Percentiles rank a stretch among this genome's conserved stretches.
phyloP scores from a whole-genome alignment of 1,140 invertebrate genomes.

The Hirudo medicinalis region DNA sequence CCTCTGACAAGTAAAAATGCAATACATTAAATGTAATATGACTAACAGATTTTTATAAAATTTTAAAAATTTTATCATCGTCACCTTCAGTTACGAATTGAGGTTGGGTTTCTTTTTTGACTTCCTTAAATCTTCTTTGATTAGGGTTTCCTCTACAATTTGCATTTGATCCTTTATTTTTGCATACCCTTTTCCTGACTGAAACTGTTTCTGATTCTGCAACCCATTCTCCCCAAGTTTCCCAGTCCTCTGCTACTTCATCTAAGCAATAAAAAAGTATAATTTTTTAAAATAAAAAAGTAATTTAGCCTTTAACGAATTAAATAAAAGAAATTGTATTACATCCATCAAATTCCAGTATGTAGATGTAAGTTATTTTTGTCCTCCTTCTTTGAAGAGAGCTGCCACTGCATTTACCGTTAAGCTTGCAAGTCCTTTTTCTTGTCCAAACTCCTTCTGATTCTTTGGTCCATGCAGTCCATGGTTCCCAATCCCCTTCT shows the following conservation, averaged over 20 bases:
- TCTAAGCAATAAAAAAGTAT: neutral
- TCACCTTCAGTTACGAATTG: neutral
- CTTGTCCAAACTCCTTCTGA: neutral
- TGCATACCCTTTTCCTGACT: neutral
- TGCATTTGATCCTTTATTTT: constrained; percentile 1
- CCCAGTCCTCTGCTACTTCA: constrained; percentile 4
- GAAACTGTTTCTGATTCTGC: neutral
- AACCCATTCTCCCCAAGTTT: constrained; percentile 2
- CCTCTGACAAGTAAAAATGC: neutral
- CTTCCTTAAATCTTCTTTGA: neutral
- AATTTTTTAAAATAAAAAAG: neutral
- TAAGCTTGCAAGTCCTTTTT: constrained; percentile 4
- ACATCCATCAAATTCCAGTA: too few species aligned
- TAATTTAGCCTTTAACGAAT: neutral
- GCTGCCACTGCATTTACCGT: neutral
- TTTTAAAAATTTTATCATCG: neutral
- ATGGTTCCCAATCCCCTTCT: neutral
- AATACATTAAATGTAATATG: neutral
- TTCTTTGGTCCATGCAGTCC: constrained; percentile 5
- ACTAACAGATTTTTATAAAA: neutral
- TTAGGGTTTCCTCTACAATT: neutral
- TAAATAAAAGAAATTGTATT: neutral
- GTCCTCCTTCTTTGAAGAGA: neutral
- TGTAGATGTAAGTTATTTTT: too few species aligned
- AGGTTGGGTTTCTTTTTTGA: neutral